Evolutionary conservation across 1,140 invertebrate species (phyloP).

Genomic region (Bombus confusus): DNA sequence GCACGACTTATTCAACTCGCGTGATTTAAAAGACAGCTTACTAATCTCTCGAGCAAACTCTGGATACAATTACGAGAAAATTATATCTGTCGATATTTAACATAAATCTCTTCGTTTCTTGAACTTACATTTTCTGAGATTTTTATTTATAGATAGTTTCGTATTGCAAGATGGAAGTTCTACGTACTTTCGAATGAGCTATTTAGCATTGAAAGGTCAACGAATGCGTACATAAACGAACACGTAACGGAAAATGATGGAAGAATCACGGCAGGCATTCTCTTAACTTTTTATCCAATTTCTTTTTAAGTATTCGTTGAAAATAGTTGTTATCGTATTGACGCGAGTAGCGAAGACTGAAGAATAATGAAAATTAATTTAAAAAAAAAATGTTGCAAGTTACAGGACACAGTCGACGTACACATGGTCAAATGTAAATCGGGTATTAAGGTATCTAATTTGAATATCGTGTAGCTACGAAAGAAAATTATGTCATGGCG

Average conservation of each 20-base stretch:
- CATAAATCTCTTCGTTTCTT: too few species aligned
- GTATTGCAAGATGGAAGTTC: fast-evolving
- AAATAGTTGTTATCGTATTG: fast-evolving
- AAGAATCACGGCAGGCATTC: too few species aligned
- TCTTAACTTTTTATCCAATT: too few species aligned
- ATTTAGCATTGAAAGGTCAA: neutral
- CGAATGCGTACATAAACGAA: neutral
- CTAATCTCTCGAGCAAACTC: neutral
- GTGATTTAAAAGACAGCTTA: neutral
- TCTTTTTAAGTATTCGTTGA: too few species aligned
- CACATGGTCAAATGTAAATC: neutral
- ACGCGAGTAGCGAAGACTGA: neutral
- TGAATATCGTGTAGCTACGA: neutral
- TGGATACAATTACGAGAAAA: neutral
- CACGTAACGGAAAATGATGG: neutral
- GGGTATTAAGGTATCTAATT: neutral
- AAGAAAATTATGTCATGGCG: conserved; percentile 2
- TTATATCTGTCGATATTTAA: too few species aligned
- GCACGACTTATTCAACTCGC: neutral
- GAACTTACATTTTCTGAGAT: neutral
- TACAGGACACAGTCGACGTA: neutral
- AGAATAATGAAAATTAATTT: neutral
- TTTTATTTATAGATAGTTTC: neutral
- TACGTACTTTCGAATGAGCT: fast-evolving
- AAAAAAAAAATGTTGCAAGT: neutral